phyloP scores from a whole-genome alignment of 2,113 vertebrate species.

The Myrmecobius fasciatus region DNA sequence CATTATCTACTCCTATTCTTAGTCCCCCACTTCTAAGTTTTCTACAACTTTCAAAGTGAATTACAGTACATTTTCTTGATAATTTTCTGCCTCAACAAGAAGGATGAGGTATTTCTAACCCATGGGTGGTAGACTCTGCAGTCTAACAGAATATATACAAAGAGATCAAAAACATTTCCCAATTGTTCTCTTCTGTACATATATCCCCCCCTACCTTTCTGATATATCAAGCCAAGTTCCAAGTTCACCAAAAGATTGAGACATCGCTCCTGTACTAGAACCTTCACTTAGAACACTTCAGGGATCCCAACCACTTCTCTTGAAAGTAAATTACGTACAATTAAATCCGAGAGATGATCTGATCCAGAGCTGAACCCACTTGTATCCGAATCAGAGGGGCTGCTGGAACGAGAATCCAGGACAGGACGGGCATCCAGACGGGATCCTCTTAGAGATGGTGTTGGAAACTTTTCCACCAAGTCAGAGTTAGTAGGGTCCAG shows the following conservation, averaged over 20 bases:
- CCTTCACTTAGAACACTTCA: background rate
- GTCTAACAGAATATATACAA: background rate
- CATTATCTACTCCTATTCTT: background rate
- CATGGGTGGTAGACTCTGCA: background rate
- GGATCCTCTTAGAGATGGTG: constrained; percentile 87
- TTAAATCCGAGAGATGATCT: constrained; percentile 95
- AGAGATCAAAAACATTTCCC: background rate
- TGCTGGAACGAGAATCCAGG: constrained; percentile 96
- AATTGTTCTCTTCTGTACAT: background rate
- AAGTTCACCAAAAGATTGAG: background rate
- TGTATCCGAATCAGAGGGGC: constrained; percentile 97
- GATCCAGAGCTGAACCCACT: constrained; percentile 99
- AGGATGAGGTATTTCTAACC: background rate
- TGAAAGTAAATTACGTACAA: constrained; percentile 84
- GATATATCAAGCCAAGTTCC: background rate
- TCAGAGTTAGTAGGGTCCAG: constrained; percentile 89
- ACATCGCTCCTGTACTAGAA: background rate
- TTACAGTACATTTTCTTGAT: background rate
- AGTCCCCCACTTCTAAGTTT: background rate
- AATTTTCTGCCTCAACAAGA: background rate
- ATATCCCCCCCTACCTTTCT: background rate
- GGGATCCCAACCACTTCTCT: background rate
- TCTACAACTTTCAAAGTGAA: background rate
- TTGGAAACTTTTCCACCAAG: constrained; percentile 92
- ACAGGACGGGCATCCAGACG: constrained; percentile 92